Conservation (phyloP, 1,140 invertebrate species). For the Bacillus rossius region DNA sequence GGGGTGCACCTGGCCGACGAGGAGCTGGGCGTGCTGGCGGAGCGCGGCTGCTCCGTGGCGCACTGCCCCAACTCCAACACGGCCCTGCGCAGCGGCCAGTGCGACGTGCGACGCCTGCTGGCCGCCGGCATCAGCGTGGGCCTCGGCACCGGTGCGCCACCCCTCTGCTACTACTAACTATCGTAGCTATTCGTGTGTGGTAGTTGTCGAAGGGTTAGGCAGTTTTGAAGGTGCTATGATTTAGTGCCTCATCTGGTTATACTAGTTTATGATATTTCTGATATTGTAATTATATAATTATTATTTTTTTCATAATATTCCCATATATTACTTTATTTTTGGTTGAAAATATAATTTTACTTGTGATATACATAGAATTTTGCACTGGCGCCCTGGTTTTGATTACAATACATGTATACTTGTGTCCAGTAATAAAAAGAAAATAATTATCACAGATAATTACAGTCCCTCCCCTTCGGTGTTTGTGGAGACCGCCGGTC, state of each 20-base stretch:
- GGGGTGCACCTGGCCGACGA: conserved; percentile 65
- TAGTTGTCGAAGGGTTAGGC: too few species aligned
- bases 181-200: too few species aligned
- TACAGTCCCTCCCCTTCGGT: too few species aligned
- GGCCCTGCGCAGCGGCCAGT: conserved; percentile 74
- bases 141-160: conserved; percentile 69
- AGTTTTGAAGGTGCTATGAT: conserved; percentile 12
- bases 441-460: too few species aligned
- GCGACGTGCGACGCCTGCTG: conserved; percentile 63
- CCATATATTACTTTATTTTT: neutral
- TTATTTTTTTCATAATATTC: conserved; percentile 14
- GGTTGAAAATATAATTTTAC: too few species aligned
- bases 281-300: conserved; percentile 4
- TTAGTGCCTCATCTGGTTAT: conserved; percentile 1
- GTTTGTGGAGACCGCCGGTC: too few species aligned
- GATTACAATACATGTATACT: too few species aligned
- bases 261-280: neutral
- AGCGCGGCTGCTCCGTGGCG: conserved; percentile 57
- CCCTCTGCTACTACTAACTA: conserved; percentile 8
- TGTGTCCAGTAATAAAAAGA: too few species aligned
- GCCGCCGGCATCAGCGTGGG: conserved; percentile 65
- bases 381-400: too few species aligned
- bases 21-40: conserved; percentile 63
- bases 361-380: too few species aligned
- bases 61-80: conserved; percentile 89